Base-by-base conservation (phyloP, 2,797 vertebrate species). In the Centropyge bicolor region DNA sequence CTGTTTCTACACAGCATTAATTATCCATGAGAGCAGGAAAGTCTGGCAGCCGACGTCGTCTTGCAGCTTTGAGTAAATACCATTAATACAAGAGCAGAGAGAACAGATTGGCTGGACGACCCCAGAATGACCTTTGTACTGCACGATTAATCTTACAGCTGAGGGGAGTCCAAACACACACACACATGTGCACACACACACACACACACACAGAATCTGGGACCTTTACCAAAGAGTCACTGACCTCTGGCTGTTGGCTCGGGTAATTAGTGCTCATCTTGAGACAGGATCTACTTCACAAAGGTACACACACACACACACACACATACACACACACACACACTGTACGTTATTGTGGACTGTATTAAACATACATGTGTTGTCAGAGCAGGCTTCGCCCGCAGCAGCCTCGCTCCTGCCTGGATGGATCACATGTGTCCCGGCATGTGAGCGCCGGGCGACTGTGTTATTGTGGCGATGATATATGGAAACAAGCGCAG, bases 401-500 rank as follows among this genome's bases (percentile, higher is more conserved):
- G n/a, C 70, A 81, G 65, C n/a, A n/a, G n/a, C n/a, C n/a, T n/a
- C n/a, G n/a, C n/a, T n/a, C n/a, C n/a, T n/a, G n/a, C n/a, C n/a
- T n/a, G n/a, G n/a, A n/a, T n/a, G 69, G 62, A 22, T 35, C 38
- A 43, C 59, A 55, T 31, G 59, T 62, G n/a, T 16, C 55, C 1
- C 0, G 1, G 52, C 20, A 24, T 45, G 64, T 74, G 63, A 64
- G 1, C 38, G 3, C 45, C 4, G 22, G 55, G 27, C 40, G 13
- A 74, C 64, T 57, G 9, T 41, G 51, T 10, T 24, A 16, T 70
- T 60, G 59, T 82, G 70, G 22, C 2, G 31, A 54, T 82, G 27
- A 31, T 31, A 31, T 76, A 82, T 82, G 83, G 55, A 78, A 86
- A 90, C 85, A 61, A 85, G 60, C 0, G 0, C 12, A 27, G 27